Percentiles rank a stretch among this genome's conserved stretches.
These are phyloP conservation scores for Drosophila micromelanica DNA, from an alignment of 1,140 invertebrate species.

Conservation along the genomic window DNA sequence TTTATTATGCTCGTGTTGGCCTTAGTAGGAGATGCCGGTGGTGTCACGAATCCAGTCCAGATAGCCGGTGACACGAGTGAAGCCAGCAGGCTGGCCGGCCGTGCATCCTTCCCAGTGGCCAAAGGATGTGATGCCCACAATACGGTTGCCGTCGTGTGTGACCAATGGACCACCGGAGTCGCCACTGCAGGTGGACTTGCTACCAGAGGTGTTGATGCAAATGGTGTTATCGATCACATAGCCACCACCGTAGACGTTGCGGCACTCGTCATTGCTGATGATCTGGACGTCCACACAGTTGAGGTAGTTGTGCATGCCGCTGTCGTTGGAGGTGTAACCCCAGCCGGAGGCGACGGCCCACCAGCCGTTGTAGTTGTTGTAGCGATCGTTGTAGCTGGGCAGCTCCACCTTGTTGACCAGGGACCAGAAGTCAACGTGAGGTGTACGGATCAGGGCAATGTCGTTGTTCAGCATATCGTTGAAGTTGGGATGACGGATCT, in stretches of 20 bases:
- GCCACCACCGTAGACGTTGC: slow-evolving; percentile 14
- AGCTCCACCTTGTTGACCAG: slow-evolving; percentile 44
- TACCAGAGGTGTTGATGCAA: slow-evolving; percentile 40
- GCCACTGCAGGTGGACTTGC: slow-evolving; percentile 73
- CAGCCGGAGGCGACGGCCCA: slow-evolving; percentile 52
- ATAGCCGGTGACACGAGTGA: slow-evolving; percentile 85
- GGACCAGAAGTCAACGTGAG: slow-evolving; percentile 35
- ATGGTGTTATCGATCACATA: slow-evolving; percentile 43
- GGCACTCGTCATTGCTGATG: slow-evolving; percentile 34
- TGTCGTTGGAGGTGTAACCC: slow-evolving; percentile 33
- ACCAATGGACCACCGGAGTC: slow-evolving; percentile 86
- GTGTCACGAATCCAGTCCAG: slow-evolving; percentile 85
- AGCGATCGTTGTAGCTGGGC: slow-evolving; percentile 43
- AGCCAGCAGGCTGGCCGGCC: slow-evolving; percentile 83
- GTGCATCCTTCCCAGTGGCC: slow-evolving; percentile 61
- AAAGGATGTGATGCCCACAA: slow-evolving; percentile 84
- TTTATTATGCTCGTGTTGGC: not conserved
- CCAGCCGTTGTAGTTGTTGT: slow-evolving; percentile 31
- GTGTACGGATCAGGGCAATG: slow-evolving; percentile 46
- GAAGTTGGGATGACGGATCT: slow-evolving; percentile 8
- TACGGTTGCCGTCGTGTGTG: slow-evolving; percentile 74
- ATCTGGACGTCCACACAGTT: slow-evolving; percentile 48
- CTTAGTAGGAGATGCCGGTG: slow-evolving; percentile 47
- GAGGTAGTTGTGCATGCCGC: slow-evolving; percentile 29
- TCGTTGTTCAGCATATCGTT: slow-evolving; percentile 38